Conservation (phyloP, 2,113 vertebrate species). For the Pteronura brasiliensis region DNA sequence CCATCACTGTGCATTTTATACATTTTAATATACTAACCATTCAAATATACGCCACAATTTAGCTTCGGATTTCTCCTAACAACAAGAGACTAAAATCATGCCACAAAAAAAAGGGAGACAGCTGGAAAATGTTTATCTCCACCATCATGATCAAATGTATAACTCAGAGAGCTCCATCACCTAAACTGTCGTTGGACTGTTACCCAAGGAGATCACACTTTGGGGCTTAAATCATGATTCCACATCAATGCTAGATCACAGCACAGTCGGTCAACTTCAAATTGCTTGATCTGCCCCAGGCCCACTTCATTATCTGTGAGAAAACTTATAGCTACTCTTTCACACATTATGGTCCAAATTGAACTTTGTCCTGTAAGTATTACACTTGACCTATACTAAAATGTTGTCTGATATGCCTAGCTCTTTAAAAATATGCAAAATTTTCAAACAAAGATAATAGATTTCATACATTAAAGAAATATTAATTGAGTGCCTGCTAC, state of each 20-base stretch:
- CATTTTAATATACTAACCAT: background rate
- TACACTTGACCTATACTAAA: background rate
- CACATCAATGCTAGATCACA: background rate
- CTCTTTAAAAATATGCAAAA: background rate
- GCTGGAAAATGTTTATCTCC: background rate
- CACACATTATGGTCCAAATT: background rate
- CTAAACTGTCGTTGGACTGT: background rate
- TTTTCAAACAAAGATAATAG: background rate
- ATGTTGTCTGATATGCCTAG: background rate
- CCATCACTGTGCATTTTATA: background rate
- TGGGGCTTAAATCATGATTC: background rate
- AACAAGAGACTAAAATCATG: background rate
- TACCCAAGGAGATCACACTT: background rate
- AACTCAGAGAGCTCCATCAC: background rate
- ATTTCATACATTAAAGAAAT: background rate
- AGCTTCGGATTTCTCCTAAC: background rate
- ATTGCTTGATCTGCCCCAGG: background rate
- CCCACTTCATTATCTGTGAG: background rate
- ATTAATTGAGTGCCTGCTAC: background rate
- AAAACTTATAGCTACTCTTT: background rate
- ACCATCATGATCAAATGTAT: background rate
- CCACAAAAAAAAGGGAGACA: background rate
- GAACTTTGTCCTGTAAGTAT: background rate
- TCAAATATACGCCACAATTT: background rate
- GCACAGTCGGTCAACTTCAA: accelerated